Evolutionary conservation across 2,113 vertebrate genomes (phyloP), one percentile per base, ranked within the genome.

Genomic region (Sterna hirundo): DNA sequence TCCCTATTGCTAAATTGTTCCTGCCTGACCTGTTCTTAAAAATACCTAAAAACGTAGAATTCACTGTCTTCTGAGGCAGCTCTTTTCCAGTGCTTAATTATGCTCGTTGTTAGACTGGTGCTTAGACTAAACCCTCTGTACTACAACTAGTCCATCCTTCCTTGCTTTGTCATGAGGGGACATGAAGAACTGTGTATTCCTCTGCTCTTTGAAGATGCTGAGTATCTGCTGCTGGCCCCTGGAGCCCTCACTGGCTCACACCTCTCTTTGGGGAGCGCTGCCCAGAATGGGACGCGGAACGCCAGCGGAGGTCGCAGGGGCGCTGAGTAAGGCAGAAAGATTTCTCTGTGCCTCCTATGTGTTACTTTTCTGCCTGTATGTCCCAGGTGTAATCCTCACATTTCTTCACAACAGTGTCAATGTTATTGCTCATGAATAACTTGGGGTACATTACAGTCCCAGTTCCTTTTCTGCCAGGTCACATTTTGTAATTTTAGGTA

Each of bases 91-190:
- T 42, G 34, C 38, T 34, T 52, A 32, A 38, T 52, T 91, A 64
- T 12, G 38, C 11, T 68, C 1, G 0, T 62, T 58, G 19, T 81
- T 91, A 78, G 23, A 46, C 5, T 3, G 2, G 8, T 17, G 23
- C 49, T 90, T 88, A 38, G 34, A 42, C 52, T 66, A 83, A 88
- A 46, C 3, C 7, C 15, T 69, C 58, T 52, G 15, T 75, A 26
- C 49, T 18, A 26, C 10, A 34, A 30, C 23, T 47, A 65, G 36
- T 88, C 40, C 19, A 34, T 70, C 46, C 70, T 93, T 86, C 42
- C 47, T 66, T 58, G 19, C 21, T 81, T 72, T n/a, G 30, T 70
- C 8, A 25, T 32, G 40, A 36, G 30, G 8, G 21, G 4, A 49
- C 23, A 23, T 14, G 19, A 70, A 88, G 34, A 80, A 34, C 20